Evolutionary conservation across 2,113 vertebrate genomes (phyloP).

Genomic region (Mellivora capensis): DNA sequence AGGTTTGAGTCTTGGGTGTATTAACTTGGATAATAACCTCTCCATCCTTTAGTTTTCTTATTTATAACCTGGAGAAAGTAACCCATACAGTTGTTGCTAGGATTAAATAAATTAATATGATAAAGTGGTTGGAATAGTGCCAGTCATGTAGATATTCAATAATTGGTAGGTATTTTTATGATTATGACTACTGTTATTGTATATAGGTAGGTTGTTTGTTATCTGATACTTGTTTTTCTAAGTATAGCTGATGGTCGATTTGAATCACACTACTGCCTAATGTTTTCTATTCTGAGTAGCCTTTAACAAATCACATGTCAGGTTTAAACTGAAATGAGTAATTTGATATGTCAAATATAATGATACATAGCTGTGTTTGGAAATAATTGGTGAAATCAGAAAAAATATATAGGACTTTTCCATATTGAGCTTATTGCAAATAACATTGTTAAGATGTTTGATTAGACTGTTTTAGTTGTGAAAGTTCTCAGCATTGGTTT

Average conservation of each 20-base stretch:
- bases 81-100: background rate
- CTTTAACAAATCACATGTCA: constrained; percentile 1
- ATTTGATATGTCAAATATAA: constrained; percentile 3
- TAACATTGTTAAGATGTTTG: background rate
- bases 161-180: constrained; percentile 21
- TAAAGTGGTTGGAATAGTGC: background rate
- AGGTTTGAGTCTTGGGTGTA: background rate
- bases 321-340: background rate
- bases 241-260: background rate
- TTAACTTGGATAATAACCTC: constrained; percentile 11
- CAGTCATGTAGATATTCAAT: background rate
- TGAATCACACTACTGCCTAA: background rate
- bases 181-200: background rate
- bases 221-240: constrained; percentile 6
- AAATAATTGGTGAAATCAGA: constrained; percentile 30
- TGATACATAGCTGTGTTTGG: background rate
- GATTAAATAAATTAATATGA: constrained; percentile 13
- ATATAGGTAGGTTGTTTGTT: background rate
- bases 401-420: background rate
- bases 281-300: constrained; percentile 17
- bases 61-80: constrained; percentile 18
- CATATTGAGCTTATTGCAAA: constrained; percentile 4
- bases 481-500: constrained; percentile 13
- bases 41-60: constrained; percentile 13
- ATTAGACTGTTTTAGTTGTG: constrained; percentile 4